Conservation (phyloP, 2,888 invertebrate species). For the Ophioninae sp. region DNA sequence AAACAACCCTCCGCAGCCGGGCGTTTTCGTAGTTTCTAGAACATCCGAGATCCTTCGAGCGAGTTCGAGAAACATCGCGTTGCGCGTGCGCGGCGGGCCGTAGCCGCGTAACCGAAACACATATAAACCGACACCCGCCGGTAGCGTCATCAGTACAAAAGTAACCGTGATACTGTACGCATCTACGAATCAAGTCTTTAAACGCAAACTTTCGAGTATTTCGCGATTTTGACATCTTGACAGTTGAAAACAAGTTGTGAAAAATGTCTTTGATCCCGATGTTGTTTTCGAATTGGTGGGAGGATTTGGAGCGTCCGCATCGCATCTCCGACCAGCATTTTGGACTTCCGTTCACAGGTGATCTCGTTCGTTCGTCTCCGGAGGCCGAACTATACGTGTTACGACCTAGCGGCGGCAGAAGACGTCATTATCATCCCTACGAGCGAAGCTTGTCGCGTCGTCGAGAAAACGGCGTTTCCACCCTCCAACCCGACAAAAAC, state of each 20-base stretch:
- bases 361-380: conserved; percentile 82
- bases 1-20: background rate
- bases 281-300: conserved; percentile 93
- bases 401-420: conserved; percentile 51
- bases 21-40: conserved; percentile 16
- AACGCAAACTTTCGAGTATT: background rate
- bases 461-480: conserved; percentile 83
- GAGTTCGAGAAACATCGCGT: background rate
- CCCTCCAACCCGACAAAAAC: conserved; percentile 85
- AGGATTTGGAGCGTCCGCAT: conserved; percentile 87
- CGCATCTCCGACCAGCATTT: conserved; percentile 91
- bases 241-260: conserved; percentile 2
- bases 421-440: conserved; percentile 61
- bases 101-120: conserved; percentile 31
- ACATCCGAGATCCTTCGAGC: conserved; percentile 18
- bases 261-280: conserved; percentile 88
- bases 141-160: conserved; percentile 47
- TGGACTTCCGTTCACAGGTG: conserved; percentile 88
- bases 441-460: conserved; percentile 63
- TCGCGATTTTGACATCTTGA: background rate
- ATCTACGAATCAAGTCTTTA: conserved; percentile 31
- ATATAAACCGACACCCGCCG: conserved; percentile 49
- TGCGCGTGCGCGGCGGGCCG: background rate
- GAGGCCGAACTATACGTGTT: conserved; percentile 59
- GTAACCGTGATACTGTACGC: conserved; percentile 19